A percentile compares a stretch with the other conserved stretches of the same genome.
Conservation (phyloP, 2,113 vertebrate genomes). For the Amphilophus citrinellus region DNA sequence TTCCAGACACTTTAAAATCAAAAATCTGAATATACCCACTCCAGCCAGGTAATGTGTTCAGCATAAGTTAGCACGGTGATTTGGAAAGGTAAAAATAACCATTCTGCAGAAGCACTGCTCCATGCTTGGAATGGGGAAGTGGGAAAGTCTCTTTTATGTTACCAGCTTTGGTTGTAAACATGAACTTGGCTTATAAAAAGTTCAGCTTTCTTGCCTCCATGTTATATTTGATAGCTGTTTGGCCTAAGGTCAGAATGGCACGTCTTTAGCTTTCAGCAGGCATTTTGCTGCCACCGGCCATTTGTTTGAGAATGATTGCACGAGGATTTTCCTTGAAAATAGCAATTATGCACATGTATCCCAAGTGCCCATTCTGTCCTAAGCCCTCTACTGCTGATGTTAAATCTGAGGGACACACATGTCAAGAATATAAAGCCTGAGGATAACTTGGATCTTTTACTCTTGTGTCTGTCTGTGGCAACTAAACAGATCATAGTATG, state of each 20-base stretch:
- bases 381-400: not conserved
- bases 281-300: constrained; percentile 3
- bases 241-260: not conserved
- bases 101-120: not conserved
- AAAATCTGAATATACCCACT: not conserved
- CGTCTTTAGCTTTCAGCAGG: not conserved
- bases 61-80: not conserved
- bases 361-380: not conserved
- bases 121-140: not conserved
- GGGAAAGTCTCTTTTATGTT: not conserved
- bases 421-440: not conserved
- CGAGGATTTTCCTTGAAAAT: constrained; percentile 12
- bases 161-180: not conserved
- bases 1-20: too few species aligned
- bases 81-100: not conserved
- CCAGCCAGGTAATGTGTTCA: not conserved
- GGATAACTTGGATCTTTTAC: not conserved
- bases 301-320: constrained; percentile 30
- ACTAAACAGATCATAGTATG: not conserved
- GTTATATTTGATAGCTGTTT: not conserved
- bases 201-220: not conserved
- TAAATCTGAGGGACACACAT: not conserved
- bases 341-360: constrained; percentile 2
- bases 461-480: not conserved
- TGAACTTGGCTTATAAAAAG: not conserved